These are phyloP conservation scores for Ligdia adustata DNA, from an alignment of 2,888 invertebrate genomes.

Conservation along the genomic window DNA sequence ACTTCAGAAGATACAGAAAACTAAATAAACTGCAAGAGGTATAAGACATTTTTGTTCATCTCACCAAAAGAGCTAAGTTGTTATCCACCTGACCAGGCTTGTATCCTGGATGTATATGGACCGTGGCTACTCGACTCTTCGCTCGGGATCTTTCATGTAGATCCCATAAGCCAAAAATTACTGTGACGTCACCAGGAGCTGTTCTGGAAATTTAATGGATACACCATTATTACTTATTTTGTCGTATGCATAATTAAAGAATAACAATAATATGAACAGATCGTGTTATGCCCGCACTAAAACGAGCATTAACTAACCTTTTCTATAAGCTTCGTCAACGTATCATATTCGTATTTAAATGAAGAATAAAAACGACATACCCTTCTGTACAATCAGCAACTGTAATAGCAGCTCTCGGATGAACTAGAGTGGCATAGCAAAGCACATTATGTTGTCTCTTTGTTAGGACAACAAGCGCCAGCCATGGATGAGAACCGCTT, in stretches of 20 bases:
- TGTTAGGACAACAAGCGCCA: constrained; percentile 60
- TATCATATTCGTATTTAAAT: too few relatives aligned
- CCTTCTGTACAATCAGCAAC: constrained; percentile 68
- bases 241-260: too few relatives aligned
- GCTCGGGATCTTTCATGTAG: constrained; percentile 50
- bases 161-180: constrained; percentile 65
- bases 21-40: too few relatives aligned
- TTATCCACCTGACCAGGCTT: constrained; percentile 52
- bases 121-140: constrained; percentile 55
- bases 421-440: constrained; percentile 71
- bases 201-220: constrained; percentile 40
- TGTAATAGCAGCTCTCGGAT: constrained; percentile 67
- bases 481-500: constrained; percentile 66
- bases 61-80: constrained; percentile 68
- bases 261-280: too few relatives aligned
- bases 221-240: too few relatives aligned
- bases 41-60: too few relatives aligned
- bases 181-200: constrained; percentile 54
- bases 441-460: constrained; percentile 57
- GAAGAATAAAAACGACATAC: constrained; percentile 39
- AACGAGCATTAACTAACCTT: too few relatives aligned
- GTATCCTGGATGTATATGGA: constrained; percentile 58
- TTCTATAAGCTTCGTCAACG: too few relatives aligned
- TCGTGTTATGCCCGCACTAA: too few relatives aligned
- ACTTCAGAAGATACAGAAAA: too few relatives aligned